A percentile compares a stretch with the other conserved stretches of the same genome.
Evolutionary conservation across 2,113 vertebrate genomes (phyloP).

Genomic region (Aramus guarauna): DNA sequence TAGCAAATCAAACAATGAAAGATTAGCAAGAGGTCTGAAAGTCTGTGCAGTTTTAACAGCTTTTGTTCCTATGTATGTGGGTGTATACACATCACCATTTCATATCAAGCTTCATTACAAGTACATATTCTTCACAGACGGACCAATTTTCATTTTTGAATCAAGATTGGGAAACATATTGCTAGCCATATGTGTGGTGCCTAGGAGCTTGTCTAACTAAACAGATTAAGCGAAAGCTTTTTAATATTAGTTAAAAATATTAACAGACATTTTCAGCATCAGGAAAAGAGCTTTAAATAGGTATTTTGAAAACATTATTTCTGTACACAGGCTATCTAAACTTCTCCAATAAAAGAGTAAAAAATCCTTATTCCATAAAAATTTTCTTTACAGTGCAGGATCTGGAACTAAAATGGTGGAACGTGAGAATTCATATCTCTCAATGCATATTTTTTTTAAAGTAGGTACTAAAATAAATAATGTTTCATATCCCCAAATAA

Average conservation of each 20-base stretch:
- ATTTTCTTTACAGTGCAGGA: neutral
- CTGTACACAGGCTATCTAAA: neutral
- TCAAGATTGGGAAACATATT: neutral
- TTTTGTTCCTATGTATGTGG: neutral
- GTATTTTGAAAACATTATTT: neutral
- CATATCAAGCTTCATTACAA: neutral
- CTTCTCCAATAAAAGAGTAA: neutral
- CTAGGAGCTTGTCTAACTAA: neutral
- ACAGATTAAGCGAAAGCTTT: neutral
- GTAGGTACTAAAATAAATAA: neutral
- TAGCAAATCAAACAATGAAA: neutral
- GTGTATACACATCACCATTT: neutral
- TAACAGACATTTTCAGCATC: neutral
- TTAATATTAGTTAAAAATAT: neutral
- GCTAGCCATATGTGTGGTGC: neutral
- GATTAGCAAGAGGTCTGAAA: neutral
- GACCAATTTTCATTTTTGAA: neutral
- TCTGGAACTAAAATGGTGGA: neutral
- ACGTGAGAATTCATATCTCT: neutral
- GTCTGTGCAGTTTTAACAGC: neutral
- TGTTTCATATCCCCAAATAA: neutral
- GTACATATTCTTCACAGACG: neutral
- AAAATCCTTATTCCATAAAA: neutral
- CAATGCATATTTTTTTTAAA: neutral
- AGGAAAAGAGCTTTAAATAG: neutral